Evolutionary conservation across 92 coral and sea anemone genomes (phyloP).

Genomic region (Heteractis magnifica): DNA sequence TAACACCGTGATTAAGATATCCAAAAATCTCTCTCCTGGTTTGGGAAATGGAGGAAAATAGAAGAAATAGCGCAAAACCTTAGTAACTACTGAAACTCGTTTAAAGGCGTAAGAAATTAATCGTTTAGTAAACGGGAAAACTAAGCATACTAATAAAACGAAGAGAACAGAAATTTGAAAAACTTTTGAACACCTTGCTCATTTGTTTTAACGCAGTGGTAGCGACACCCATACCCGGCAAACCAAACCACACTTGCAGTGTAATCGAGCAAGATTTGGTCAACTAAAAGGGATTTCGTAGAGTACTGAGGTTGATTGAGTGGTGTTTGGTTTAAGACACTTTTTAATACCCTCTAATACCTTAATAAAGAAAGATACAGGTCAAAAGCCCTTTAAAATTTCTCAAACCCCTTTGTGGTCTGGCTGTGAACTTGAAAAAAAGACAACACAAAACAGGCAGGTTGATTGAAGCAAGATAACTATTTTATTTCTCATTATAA

Average conservation of each 20-base stretch:
- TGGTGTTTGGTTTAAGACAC: conserved; percentile 6
- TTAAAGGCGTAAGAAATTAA: neutral
- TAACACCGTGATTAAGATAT: neutral
- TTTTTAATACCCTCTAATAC: conserved; percentile 19
- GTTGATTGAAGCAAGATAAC: neutral
- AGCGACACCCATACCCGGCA: neutral
- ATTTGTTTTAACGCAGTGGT: neutral
- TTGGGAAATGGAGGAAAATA: neutral
- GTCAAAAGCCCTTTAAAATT: conserved; percentile 13
- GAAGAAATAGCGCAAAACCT: neutral
- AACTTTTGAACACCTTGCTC: too few species aligned
- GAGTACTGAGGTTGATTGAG: neutral
- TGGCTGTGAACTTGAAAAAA: neutral
- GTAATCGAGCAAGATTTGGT: neutral
- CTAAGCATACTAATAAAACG: neutral
- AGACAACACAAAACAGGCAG: neutral
- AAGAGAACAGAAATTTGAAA: neutral
- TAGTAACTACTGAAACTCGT: neutral
- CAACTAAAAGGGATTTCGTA: neutral
- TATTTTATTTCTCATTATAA: neutral
- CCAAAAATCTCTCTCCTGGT: neutral
- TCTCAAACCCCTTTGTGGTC: neutral
- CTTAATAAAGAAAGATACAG: conserved; percentile 19
- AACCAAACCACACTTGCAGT: neutral
- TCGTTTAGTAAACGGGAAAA: neutral